Conservation (phyloP, 2,113 vertebrate genomes). For the Petrocephalus microphthalmus region DNA sequence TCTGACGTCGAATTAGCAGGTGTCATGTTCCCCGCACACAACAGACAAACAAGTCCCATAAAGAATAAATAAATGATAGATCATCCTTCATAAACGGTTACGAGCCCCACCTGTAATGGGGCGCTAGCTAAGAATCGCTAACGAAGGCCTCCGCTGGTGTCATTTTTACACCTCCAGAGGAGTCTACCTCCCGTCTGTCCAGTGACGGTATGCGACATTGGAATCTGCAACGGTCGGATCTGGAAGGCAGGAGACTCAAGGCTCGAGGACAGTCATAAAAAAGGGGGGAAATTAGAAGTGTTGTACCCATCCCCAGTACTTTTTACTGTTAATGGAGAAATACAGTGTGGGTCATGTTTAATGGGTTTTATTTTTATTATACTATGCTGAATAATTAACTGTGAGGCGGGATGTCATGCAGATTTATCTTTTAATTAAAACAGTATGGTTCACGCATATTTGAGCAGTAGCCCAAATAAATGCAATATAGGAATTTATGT, state of each 20-base stretch:
- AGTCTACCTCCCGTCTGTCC: not conserved
- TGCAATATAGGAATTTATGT: slow-evolving; percentile 99
- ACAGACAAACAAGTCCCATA: slow-evolving; percentile 18
- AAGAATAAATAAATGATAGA: slow-evolving; percentile 39
- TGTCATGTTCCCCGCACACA: not conserved
- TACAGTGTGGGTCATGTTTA: slow-evolving; percentile 99
- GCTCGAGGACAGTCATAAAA: slow-evolving; percentile 38
- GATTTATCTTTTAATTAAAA: slow-evolving; percentile 99
- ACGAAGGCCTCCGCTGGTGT: slow-evolving; percentile 25
- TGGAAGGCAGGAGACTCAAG: slow-evolving; percentile 18
- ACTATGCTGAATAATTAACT: slow-evolving; percentile 99
- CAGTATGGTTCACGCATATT: slow-evolving; percentile 99
- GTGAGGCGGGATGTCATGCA: slow-evolving; percentile 97
- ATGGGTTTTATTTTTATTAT: slow-evolving; percentile 99
- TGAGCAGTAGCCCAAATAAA: slow-evolving; percentile 99
- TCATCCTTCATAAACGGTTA: slow-evolving; percentile 44
- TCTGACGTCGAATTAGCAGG: not conserved
- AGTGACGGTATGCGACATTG: not conserved
- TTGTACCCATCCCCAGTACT: slow-evolving; percentile 89
- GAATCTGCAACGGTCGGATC: slow-evolving; percentile 27
- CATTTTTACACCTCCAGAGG: slow-evolving; percentile 29
- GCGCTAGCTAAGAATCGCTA: slow-evolving; percentile 26
- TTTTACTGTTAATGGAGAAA: slow-evolving; percentile 99
- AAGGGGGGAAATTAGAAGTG: slow-evolving; percentile 76
- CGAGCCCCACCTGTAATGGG: slow-evolving; percentile 43